phyloP scores from a whole-genome alignment of 1,140 invertebrate genomes.

The Drosophila parvula region DNA sequence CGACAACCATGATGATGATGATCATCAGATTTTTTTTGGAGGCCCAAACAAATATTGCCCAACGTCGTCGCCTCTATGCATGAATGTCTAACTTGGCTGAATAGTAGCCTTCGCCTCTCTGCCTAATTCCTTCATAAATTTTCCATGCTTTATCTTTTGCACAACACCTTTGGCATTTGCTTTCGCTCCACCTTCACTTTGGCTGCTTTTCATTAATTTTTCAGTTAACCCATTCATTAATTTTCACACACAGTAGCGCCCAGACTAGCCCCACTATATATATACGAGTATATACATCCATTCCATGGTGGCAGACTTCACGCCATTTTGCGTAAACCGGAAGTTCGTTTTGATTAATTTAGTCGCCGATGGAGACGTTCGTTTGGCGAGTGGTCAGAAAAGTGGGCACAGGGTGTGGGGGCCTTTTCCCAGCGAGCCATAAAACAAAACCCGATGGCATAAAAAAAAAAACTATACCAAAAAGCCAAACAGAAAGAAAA shows the following conservation, averaged over 20 bases:
- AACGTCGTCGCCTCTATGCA: constrained; percentile 56
- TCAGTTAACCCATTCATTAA: constrained; percentile 83
- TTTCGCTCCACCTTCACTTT: constrained; percentile 42
- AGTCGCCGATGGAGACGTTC: constrained; percentile 74
- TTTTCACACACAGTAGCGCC: constrained; percentile 68
- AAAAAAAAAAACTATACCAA: constrained; percentile 16
- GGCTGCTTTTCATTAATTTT: constrained; percentile 80
- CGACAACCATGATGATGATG: constrained; percentile 2
- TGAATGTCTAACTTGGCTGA: constrained; percentile 66
- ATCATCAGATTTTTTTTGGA: constrained; percentile 25
- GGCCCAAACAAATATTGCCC: constrained; percentile 78
- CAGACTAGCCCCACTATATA: constrained; percentile 18
- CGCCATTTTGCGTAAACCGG: constrained; percentile 83
- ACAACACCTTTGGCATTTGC: constrained; percentile 71
- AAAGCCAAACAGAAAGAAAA: constrained; percentile 12
- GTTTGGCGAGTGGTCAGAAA: constrained; percentile 47
- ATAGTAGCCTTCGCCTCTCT: constrained; percentile 21
- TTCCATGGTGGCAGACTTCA: constrained; percentile 72
- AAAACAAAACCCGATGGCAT: constrained; percentile 59
- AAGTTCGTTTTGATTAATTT: constrained; percentile 83
- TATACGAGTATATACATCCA: constrained; percentile 25
- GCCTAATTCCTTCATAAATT: constrained; percentile 72
- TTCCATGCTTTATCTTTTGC: constrained; percentile 79
- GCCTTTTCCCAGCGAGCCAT: constrained; percentile 60
- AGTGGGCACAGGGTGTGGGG: constrained; percentile 21